phyloP scores from a whole-genome alignment of 2,888 invertebrate genomes.

The Ophraella communa region DNA sequence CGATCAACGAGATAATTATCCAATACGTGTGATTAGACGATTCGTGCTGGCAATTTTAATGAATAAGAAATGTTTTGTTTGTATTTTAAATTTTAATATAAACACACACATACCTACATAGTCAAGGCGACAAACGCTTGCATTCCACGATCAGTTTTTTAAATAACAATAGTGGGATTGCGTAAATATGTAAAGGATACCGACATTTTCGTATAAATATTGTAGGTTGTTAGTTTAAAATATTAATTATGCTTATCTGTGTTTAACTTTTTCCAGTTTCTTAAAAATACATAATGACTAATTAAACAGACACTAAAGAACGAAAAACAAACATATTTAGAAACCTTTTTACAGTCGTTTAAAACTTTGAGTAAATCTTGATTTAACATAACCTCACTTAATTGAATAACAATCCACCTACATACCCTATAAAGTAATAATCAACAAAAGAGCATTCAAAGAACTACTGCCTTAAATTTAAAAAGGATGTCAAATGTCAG shows the following conservation, averaged over 20 bases:
- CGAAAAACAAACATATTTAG: too few relatives aligned
- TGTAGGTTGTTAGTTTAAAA: too few relatives aligned
- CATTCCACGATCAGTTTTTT: background rate
- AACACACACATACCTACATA: background rate
- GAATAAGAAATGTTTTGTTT: background rate
- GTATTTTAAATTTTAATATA: background rate
- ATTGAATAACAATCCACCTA: too few relatives aligned
- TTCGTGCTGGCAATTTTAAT: background rate
- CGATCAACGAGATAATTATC: background rate
- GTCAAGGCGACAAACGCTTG: background rate
- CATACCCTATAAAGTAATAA: background rate
- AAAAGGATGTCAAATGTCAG: conserved; percentile 30
- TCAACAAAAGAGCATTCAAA: background rate
- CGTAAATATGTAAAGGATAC: too few relatives aligned
- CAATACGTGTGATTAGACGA: background rate
- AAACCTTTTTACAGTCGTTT: too few relatives aligned
- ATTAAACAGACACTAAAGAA: too few relatives aligned
- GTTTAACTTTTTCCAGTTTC: too few relatives aligned
- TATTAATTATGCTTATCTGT: too few relatives aligned
- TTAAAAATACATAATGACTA: too few relatives aligned
- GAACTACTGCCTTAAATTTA: conserved; percentile 2
- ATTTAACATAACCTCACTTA: too few relatives aligned
- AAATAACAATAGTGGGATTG: background rate
- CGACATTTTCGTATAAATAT: too few relatives aligned
- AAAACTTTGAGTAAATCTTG: too few relatives aligned